Base-by-base conservation (phyloP, 30 jellyfish, hydroid and myxozoan genomes). In the Catostylus mosaicus region DNA sequence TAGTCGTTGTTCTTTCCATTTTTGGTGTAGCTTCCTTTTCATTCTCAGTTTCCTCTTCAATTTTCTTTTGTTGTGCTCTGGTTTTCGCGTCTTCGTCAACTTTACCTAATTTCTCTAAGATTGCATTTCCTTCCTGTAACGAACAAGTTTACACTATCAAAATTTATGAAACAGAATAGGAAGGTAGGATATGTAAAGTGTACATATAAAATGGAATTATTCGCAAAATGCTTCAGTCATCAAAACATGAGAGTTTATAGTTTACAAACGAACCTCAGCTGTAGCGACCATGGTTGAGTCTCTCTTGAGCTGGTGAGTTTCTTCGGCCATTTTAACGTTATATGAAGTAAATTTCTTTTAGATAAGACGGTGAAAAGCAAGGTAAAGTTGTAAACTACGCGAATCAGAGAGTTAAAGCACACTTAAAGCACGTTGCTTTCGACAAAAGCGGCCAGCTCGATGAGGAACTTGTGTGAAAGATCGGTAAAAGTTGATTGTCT, bases 11-110 rank as follows among this genome's bases (percentile, higher is more conserved):
- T 52, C 96, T 85, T 27, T 66, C 73, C 57, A 86, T 22, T 76
- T 75, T 86, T 30, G 92, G 80, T 24, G 79, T 54, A 20, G 48
- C 51, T 30, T 67, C 77, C 34, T 64, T 35, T 23, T 76, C 86
- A 16, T 78, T 52, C 32, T 76, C 92, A 3, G 77, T 35, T 38
- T 37, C 84, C 22, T 82, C 89, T 24, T 86, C 96, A 31, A 75
- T 20, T 37, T 86, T 54, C 76, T 86, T 86, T 46, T 86, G 96
- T 75, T 86, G 96, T 38, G 85, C 79, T 51, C 96, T 75, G 1
- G 96, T 86, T 50, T 86, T 86, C 32, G 90, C 96, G 32, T 75
- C 89, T 23, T 86, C 89, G 56, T 76, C 89, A 43, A 86, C 96
- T 46, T 66, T 56, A 7, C 96, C 96, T 40, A 19, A 75, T 76